Percentiles rank a stretch among this genome's conserved stretches.
Evolutionary conservation across 1,140 invertebrate species (phyloP).

Genomic region (Drosophila pectinifera): DNA sequence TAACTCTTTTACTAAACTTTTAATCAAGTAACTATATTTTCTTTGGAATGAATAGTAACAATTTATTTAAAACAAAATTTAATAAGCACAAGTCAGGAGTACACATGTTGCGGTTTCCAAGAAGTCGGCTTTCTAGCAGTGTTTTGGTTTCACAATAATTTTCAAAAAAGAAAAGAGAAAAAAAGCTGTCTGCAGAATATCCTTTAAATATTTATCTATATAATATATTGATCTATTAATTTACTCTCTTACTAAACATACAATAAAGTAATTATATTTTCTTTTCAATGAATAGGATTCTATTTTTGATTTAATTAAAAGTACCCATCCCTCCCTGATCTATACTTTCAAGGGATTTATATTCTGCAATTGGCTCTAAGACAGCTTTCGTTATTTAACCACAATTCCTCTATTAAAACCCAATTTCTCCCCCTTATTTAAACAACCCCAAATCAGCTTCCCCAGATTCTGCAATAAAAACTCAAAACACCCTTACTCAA

Average conservation of each 20-base stretch:
- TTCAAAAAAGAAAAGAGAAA: not conserved
- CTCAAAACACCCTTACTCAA: slow-evolving; percentile 10
- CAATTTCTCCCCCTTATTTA: slow-evolving; percentile 18
- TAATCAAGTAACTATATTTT: too few relatives aligned
- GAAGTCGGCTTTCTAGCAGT: slow-evolving; percentile 11
- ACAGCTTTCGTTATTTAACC: slow-evolving; percentile 6
- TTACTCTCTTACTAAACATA: too few relatives aligned
- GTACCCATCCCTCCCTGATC: too few relatives aligned
- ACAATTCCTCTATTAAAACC: slow-evolving; percentile 24
- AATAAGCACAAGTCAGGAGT: slow-evolving; percentile 62
- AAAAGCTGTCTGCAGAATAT: not conserved
- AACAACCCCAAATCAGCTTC: slow-evolving; percentile 17
- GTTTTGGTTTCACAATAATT: slow-evolving; percentile 1
- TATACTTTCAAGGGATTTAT: too few relatives aligned
- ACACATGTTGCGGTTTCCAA: slow-evolving; percentile 39
- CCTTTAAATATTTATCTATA: too few relatives aligned
- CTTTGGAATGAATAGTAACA: too few relatives aligned
- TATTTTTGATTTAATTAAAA: too few relatives aligned
- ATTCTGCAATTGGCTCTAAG: not conserved
- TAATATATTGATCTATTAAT: too few relatives aligned
- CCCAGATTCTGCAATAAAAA: not conserved
- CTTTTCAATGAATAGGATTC: too few relatives aligned
- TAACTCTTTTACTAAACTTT: too few relatives aligned
- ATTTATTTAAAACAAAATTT: slow-evolving; percentile 36
- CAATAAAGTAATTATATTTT: too few relatives aligned